Base-by-base conservation (phyloP, 1,140 invertebrate genomes). In the Drosophila quadrilineata region DNA sequence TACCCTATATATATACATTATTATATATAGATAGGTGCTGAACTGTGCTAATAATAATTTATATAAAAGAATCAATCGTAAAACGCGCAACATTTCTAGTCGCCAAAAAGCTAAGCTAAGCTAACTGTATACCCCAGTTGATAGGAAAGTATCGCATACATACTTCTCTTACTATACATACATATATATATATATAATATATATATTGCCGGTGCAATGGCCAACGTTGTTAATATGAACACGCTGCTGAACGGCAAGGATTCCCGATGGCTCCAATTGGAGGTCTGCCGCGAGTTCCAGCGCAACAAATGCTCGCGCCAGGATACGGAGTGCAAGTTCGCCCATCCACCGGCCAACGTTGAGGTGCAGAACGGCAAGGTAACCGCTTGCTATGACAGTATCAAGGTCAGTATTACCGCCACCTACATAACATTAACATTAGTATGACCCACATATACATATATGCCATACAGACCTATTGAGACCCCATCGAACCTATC, bases 331-430 rank as follows among this genome's bases (percentile, higher is more conserved):
- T 99, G 98, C 94, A 99, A 99, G 93, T 99, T 99, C 91, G 99
- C 98, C 68, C 99, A 99, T 94, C 99, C 99, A 36, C 98, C 98
- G 50, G 94, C 97, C 76, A 98, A 99, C 92, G 98, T 99, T 77
- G 99, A 99, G 92, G 97, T 99, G 77, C 98, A 99, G 93, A 99
- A 99, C 92, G 99, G 99, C 90, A 94, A 98, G 88, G 99, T 99
- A 85, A 99, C 98, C 70, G 98, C 99, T 75, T 99, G 99, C 93
- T 99, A 99, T 94, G 99, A 99, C 93, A 99, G 97, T 91, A 99
- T 99, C 91, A 99, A 99, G 98, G 99, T 99, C 93, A 93, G 94
- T 91, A 65, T 71, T n/a, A 6, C 46, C 33, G 36, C 5, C 10
- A 24, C 19, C 14, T 16, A 40, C 28, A 26, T 19, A 50, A 3